Conservation (phyloP, 2,113 vertebrate genomes). For the Festucalex cinctus region DNA sequence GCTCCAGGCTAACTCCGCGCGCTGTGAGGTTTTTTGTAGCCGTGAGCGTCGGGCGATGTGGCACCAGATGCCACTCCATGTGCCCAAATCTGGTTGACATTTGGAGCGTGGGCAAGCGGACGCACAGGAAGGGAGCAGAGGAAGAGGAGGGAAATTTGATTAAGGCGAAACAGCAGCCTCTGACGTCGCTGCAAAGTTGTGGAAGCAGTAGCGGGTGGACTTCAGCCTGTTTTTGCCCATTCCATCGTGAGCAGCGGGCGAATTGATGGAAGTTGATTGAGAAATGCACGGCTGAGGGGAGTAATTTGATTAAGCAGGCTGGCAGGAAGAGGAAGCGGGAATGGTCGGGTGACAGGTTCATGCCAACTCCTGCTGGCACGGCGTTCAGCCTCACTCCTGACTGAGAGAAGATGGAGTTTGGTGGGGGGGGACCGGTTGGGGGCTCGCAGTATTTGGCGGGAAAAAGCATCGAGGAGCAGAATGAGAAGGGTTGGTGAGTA, state of each 20-base stretch:
- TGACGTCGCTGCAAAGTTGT: slow-evolving; percentile 67
- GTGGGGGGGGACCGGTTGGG: slow-evolving; percentile 5
- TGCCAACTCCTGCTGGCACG: slow-evolving; percentile 64
- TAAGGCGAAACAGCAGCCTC: slow-evolving; percentile 88
- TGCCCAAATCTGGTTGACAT: slow-evolving; percentile 97
- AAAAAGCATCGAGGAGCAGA: slow-evolving; percentile 16
- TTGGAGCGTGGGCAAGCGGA: slow-evolving; percentile 83
- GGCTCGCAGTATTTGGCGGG: slow-evolving; percentile 17
- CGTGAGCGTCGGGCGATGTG: slow-evolving; percentile 77
- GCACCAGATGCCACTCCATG: slow-evolving; percentile 98
- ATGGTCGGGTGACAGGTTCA: slow-evolving; percentile 68
- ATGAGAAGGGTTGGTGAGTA: slow-evolving; percentile 39
- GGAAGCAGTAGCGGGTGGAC: not conserved
- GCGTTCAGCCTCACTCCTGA: slow-evolving; percentile 47
- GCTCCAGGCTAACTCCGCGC: slow-evolving; percentile 67
- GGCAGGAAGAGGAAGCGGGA: slow-evolving; percentile 65
- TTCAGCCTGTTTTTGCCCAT: slow-evolving; percentile 7
- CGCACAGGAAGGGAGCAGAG: slow-evolving; percentile 65
- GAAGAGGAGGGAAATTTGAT: slow-evolving; percentile 94
- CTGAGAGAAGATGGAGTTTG: slow-evolving; percentile 45
- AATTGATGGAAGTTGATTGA: slow-evolving; percentile 40
- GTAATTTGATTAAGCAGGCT: slow-evolving; percentile 67
- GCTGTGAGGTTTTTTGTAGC: slow-evolving; percentile 84
- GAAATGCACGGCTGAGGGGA: slow-evolving; percentile 49
- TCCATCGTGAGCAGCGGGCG: slow-evolving; percentile 17